Evolutionary conservation across 2,888 invertebrate genomes (phyloP), one percentile per base, ranked within the genome.

Genomic region (Drosophila birchii): DNA sequence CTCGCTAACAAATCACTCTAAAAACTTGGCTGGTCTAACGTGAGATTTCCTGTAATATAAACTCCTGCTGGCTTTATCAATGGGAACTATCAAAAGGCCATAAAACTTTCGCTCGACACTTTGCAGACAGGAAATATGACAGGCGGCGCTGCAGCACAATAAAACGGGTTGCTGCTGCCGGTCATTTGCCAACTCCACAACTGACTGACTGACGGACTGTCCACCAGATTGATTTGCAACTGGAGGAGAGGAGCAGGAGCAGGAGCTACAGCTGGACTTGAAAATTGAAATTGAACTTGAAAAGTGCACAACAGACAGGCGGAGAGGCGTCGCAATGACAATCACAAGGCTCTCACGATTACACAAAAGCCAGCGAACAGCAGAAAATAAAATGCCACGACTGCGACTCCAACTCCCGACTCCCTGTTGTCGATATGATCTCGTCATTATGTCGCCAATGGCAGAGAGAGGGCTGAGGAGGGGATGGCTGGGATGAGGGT

Each of bases 221-320:
- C 45, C 69, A 34, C 47, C 38, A 66, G 89, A 89, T 89, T 87
- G 89, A 86, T 87, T 81, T 80, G 81, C 84, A 73, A 75, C 59
- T 75, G 64, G 61, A 69, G 66, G 70, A 14, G 44, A 5, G n/a
- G 20, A 49, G 51, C 32, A 20, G 32, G 18, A 29, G 51, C 20
- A 2, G 54, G 51, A 20, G 32, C 43, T 12, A 32, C 58, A 70
- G 69, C 72, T 72, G 76, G 77, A 78, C 78, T 87, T 84, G 88
- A 85, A 85, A 86, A 80, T 87, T 84, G 88, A 85, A 86, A 80
- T 89, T 87, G 84, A 84, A 86, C 86, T 86, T 89, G 86, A 89
- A 86, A 89, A 76, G 77, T 81, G 81, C 82, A 78, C 59, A 56
- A 67, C 75, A 79, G 66, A 64, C 74, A 66, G 64, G 18, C 71